Conservation (phyloP, 2,888 invertebrate genomes). For the Lissocephala sabroskyi region DNA sequence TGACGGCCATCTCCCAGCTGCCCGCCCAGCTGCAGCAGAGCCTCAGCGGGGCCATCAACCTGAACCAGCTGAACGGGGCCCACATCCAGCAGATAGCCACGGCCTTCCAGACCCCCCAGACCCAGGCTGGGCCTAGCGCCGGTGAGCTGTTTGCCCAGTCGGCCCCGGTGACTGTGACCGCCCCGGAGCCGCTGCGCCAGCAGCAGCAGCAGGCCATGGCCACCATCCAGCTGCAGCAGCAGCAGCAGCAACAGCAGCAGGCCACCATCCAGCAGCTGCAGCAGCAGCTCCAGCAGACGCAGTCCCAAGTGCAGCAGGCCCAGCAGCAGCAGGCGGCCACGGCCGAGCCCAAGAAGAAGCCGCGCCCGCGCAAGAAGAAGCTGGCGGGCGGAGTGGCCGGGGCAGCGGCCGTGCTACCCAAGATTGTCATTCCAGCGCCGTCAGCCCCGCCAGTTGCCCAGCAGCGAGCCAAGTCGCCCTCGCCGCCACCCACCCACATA, state of each 20-base stretch:
- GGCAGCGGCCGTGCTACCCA: constrained; percentile 24
- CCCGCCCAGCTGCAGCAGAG: constrained; percentile 72
- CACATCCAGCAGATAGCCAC: constrained; percentile 70
- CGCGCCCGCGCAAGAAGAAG: constrained; percentile 63
- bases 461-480: constrained; percentile 37
- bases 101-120: constrained; percentile 69
- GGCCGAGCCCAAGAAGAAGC: constrained; percentile 54
- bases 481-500: constrained; percentile 57
- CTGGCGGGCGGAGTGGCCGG: constrained; percentile 18
- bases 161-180: constrained; percentile 63
- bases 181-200: constrained; percentile 68
- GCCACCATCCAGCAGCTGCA: constrained; percentile 48
- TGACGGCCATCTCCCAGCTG: constrained; percentile 70
- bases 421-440: constrained; percentile 33
- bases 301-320: constrained; percentile 48
- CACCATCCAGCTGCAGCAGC: constrained; percentile 63
- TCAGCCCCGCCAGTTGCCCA: constrained; percentile 24
- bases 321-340: constrained; percentile 33
- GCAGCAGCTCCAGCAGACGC: constrained; percentile 52
- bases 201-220: constrained; percentile 56
- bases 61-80: constrained; percentile 70
- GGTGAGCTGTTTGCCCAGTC: constrained; percentile 56
- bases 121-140: constrained; percentile 34
- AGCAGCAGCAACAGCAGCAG: constrained; percentile 60
- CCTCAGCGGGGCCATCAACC: constrained; percentile 66